These are phyloP conservation scores for Papilio demoleus DNA, from an alignment of 2,888 invertebrate genomes.

Conservation along the genomic window DNA sequence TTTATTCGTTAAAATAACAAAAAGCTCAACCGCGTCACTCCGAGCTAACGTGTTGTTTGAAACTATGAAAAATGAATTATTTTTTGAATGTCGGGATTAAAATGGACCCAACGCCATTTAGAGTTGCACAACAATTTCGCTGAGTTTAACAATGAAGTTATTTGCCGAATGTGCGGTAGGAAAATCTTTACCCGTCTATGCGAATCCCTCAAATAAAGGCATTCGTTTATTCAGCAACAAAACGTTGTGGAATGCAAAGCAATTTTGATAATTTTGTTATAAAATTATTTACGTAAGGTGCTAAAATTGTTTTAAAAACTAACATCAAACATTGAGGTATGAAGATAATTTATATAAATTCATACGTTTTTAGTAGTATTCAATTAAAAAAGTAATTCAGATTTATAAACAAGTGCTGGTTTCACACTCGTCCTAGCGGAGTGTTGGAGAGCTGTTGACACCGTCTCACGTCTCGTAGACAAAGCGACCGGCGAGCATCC, in stretches of 20 bases:
- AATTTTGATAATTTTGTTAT: neutral
- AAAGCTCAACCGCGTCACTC: conserved; percentile 44
- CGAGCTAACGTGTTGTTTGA: conserved; percentile 36
- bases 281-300: neutral
- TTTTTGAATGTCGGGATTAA: conserved; percentile 31
- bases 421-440: conserved; percentile 50
- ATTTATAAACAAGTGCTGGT: conserved; percentile 49
- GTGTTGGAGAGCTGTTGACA: conserved; percentile 49
- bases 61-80: conserved; percentile 36
- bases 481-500: conserved; percentile 50
- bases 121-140: conserved; percentile 17
- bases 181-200: conserved; percentile 2
- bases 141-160: conserved; percentile 24
- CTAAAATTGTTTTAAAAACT: neutral
- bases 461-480: conserved; percentile 51
- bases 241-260: neutral
- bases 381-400: conserved; percentile 50
- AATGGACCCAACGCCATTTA: conserved; percentile 26
- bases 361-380: conserved; percentile 9
- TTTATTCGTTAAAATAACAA: conserved; percentile 47
- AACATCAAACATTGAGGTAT: neutral
- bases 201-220: neutral
- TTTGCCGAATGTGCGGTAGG: conserved; percentile 15
- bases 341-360: neutral
- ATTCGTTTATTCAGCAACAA: neutral